Base-by-base conservation (phyloP, 2,797 vertebrate genomes). In the Loriculus beryllinus region DNA sequence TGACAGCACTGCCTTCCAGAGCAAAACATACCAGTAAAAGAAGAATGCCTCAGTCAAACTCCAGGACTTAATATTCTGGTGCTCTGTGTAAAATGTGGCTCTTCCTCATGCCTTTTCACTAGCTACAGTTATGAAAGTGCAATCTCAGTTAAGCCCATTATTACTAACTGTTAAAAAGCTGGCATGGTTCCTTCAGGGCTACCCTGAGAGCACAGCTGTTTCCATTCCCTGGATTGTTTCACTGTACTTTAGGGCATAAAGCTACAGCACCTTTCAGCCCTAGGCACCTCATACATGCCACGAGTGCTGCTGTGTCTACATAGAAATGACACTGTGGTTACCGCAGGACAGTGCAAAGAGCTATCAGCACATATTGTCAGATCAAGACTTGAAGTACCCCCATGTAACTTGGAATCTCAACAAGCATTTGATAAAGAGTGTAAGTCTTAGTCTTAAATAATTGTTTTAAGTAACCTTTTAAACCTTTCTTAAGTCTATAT, bases 251-350 rank as follows among this genome's bases (percentile, higher is more conserved):
- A 69, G 12, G 19, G 13, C 28, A 26, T 17, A 37, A 84, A 52
- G 21, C 29, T 60, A 23, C 25, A 63, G 67, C 54, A 77, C 9
- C 31, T 70, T 67, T 62, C 31, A 76, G 45, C 29, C 60, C 33
- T 12, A 70, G 48, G 16, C 31, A 83, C 18, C 29, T 68, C 80
- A 28, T 2, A 12, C 0, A 0, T 18, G 29, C 14, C 40, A 14
- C 0, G 0, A 48, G 45, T 6, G 2, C 33, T 31, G 7, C 4
- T 43, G 52, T 51, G 31, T 11, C 42, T 14, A 1, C 3, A 0
- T 7, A n/a, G 37, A 60, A 84, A 20, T 10, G 19, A 37, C 48
- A 12, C 21, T 3, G 2, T 2, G 3, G 48, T 49, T 65, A 31
- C 63, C 29, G 6, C 35, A 76, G 43, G 51, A 52, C 49, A 28